Percentiles rank a stretch among this genome's conserved stretches.
Evolutionary conservation across 2,888 invertebrate genomes (phyloP).

Genomic region (Meiosimyza platycephala): DNA sequence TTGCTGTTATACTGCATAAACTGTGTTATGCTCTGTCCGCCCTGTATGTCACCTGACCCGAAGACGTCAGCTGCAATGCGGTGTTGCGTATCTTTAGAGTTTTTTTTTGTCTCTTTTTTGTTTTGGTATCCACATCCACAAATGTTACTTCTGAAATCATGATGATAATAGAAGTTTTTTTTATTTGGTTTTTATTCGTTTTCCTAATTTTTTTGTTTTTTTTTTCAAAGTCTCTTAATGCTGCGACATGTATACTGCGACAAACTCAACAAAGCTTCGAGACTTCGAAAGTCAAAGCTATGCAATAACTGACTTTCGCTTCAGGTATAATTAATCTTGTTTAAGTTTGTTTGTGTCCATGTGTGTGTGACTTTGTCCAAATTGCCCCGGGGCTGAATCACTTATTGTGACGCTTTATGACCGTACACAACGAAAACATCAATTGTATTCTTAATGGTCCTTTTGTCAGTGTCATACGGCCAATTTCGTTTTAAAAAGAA

Average conservation of each 20-base stretch:
- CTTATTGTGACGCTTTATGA: background rate
- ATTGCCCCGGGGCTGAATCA: background rate
- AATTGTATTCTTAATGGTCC: too few relatives aligned
- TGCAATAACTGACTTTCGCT: constrained; percentile 39
- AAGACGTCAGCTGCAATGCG: constrained; percentile 24
- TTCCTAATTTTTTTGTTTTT: constrained; percentile 5
- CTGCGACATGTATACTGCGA: background rate
- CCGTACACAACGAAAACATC: too few relatives aligned
- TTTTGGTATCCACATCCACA: background rate
- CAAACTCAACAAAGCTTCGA: constrained; percentile 1
- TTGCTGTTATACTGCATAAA: too few relatives aligned
- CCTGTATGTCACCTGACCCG: background rate
- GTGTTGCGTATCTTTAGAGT: constrained; percentile 12
- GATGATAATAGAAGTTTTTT: too few relatives aligned
- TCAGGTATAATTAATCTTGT: constrained; percentile 58
- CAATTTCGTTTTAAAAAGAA: too few relatives aligned
- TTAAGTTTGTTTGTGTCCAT: constrained; percentile 13
- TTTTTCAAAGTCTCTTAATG: background rate
- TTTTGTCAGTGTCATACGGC: too few relatives aligned
- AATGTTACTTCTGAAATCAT: background rate
- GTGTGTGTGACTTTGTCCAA: background rate
- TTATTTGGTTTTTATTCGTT: too few relatives aligned
- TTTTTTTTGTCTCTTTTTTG: background rate
- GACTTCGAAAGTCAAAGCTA: constrained; percentile 21
- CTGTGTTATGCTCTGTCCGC: background rate